Base-by-base conservation (phyloP, 1,140 invertebrate species). In the Drosophila paulistorum region DNA sequence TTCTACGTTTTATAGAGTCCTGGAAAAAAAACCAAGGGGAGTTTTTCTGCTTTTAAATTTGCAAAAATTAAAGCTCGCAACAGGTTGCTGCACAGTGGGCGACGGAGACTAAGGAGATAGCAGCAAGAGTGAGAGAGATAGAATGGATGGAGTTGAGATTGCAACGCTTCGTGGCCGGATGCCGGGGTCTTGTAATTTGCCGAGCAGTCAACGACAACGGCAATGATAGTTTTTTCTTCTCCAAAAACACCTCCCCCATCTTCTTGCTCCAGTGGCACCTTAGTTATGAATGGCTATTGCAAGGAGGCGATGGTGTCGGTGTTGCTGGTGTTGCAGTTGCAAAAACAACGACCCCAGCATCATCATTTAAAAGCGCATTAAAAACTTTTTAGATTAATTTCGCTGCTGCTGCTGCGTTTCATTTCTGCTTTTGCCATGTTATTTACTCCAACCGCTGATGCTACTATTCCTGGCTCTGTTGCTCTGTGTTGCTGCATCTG, bases 381-480 rank as follows among this genome's bases (percentile, higher is more conserved):
- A 90, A 90, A 90, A 90, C 80, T 90, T 90, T 90, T 90, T 90
- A 90, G 87, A 90, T 90, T 90, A 90, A 90, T 91, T 90, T 90
- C 75, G 74, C 79, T 76, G 74, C 67, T 68, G 79, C 69, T 39
- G 11, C 37, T 68, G 79, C 73, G 64, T 78, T 77, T 74, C 68
- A 72, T 80, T 79, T 60, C 77, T 79, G 65, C 70, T 61, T 78
- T 71, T 65, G 62, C 69, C 58, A 61, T 69, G 68, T 71, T 77
- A 71, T 74, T 74, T 67, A 77, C 71, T 77, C 55, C 42, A 23
- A 51, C 17, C 45, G 20, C 45, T 23, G 45, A 7, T 10, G n/a
- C 45, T 23, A 9, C 17, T 51, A 10, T 20, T 48, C 14, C 45
- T 48, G 45, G 51, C 61, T 59, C 68, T 74, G 62, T 42, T 68